These are phyloP conservation scores for Spisula subtruncata DNA, from an alignment of 2,888 invertebrate genomes.

Conservation along the genomic window DNA sequence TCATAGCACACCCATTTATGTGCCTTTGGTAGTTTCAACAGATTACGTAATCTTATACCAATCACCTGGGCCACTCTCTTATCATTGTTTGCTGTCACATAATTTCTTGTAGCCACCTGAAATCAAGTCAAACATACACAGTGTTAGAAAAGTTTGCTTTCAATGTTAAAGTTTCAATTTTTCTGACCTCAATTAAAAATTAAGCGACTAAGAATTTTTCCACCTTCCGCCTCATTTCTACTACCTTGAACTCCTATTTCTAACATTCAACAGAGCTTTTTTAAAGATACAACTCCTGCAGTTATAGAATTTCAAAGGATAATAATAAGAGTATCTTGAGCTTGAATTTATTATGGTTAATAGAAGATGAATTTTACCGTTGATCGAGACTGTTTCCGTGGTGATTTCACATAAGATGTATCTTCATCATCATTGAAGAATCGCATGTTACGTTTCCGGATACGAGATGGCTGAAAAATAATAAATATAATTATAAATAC, in stretches of 20 bases:
- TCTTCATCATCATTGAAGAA: slow-evolving; percentile 86
- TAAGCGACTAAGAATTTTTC: no score
- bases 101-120: slow-evolving; percentile 24
- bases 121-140: no score
- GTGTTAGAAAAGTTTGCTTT: no score
- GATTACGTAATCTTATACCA: slow-evolving; percentile 93
- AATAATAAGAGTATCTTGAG: no score
- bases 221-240: not conserved
- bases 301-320: no score
- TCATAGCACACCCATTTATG: slow-evolving; percentile 99
- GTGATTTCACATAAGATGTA: slow-evolving; percentile 78
- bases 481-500: no score
- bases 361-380: slow-evolving; percentile 28
- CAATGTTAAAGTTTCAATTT: no score
- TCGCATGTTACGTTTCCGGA: slow-evolving; percentile 82
- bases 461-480: slow-evolving; percentile 80
- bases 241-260: not conserved
- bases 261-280: no score
- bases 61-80: slow-evolving; percentile 96
- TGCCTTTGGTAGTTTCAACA: slow-evolving; percentile 98
- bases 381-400: slow-evolving; percentile 69
- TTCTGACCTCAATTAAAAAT: no score
- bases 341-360: no score
- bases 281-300: no score
- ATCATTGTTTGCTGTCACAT: slow-evolving; percentile 88